Base-by-base conservation (phyloP, 2,888 invertebrate species). In the Zeuzera pyrina region DNA sequence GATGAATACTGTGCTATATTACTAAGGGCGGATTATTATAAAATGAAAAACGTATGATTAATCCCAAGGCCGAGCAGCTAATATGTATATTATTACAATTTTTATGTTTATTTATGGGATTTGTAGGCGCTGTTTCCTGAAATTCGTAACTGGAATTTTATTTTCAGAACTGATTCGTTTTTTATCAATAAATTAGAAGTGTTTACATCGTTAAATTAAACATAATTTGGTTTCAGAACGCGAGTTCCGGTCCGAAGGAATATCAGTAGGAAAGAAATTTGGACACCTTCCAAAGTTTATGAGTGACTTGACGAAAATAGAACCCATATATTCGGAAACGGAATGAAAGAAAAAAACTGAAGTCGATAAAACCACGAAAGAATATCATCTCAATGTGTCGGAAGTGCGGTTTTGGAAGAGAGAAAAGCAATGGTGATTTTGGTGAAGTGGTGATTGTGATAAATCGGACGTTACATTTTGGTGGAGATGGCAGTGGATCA, bases 211-310 rank as follows among this genome's bases (percentile, higher is more conserved):
- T 50, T 42, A 47, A 47, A 54, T 55, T 50, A 36, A 51, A 52
- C n/a, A 49, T 57, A 59, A 51, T 60, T 49, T 61, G 47, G 52
- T 72, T 73, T 36, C 72, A 73, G 73, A 55, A 63, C 38, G 27
- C 46, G 35, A 43, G 50, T 57, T 55, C 59, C 64, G 57, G 41
- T 40, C 42, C 41, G 41, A 45, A 51, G 49, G 50, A 48, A 47
- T 49, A 25, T 12, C 34, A 35, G 33, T 38, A 47, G 45, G 52
- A 55, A 55, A 50, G 47, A 45, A 45, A 36, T 38, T 63, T 68
- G 70, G 69, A 62, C 22, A 27, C 14, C 12, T 15, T 63, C 72
- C 70, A 72, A 63, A 44, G 37, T 43, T 44, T 47, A 49, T 49
- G 53, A 51, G 50, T 43, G 46, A 53, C 43, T 45, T 43, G 43